A percentile compares a stretch with the other conserved stretches of the same genome.
Conservation (phyloP, 2,888 invertebrate genomes). For the Andricus curvator region DNA sequence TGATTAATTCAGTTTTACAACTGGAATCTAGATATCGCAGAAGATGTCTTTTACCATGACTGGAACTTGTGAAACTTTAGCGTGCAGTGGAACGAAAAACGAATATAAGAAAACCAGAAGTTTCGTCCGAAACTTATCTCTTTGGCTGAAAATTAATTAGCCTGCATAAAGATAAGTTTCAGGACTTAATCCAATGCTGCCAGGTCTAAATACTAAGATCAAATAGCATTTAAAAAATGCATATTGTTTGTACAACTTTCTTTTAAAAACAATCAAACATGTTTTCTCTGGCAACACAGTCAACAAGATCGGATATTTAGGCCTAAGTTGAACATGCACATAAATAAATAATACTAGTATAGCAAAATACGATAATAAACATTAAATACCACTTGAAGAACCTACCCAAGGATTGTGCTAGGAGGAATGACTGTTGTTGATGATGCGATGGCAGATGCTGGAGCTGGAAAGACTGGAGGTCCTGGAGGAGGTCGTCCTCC, state of each 20-base stretch:
- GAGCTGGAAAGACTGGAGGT: conserved; percentile 74
- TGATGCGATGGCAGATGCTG: conserved; percentile 81
- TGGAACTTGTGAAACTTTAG: conserved; percentile 28
- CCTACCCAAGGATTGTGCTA: conserved; percentile 74
- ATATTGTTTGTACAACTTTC: background rate
- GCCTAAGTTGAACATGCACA: background rate
- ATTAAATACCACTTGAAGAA: conserved; percentile 36
- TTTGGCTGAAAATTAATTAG: conserved; percentile 8
- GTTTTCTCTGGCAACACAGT: background rate
- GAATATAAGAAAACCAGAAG: conserved; percentile 8
- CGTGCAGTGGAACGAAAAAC: conserved; percentile 34
- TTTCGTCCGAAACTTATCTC: background rate
- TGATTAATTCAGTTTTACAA: conserved; percentile 25
- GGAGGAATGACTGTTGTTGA: conserved; percentile 70
- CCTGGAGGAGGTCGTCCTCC: conserved; percentile 75
- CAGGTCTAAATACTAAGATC: background rate
- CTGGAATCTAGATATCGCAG: conserved; percentile 1
- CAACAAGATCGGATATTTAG: background rate
- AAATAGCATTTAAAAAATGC: background rate
- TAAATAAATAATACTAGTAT: background rate
- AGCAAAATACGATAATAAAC: conserved; percentile 37
- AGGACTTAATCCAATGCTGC: background rate
- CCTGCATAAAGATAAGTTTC: background rate
- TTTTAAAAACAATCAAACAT: background rate
- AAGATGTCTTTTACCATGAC: conserved; percentile 20